Base-by-base conservation (phyloP, 2,113 vertebrate species). In the Anhinga rufa region DNA sequence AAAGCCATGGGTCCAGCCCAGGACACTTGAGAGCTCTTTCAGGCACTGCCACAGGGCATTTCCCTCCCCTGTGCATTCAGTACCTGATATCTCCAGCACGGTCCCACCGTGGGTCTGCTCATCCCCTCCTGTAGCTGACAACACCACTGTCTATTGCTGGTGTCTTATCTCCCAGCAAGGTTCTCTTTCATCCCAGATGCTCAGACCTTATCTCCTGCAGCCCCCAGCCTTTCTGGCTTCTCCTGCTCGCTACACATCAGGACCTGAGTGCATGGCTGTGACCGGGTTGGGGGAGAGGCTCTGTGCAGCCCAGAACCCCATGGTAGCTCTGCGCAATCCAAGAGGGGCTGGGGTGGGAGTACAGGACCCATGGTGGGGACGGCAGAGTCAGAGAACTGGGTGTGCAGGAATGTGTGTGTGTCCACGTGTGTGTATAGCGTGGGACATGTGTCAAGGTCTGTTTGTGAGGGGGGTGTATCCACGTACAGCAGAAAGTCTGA, bases 381-480 rank as follows among this genome's bases (percentile, higher is more conserved):
- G 64, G 34, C 31, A 36, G 40, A 48, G 9, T 2, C 51, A 32
- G 36, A 22, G 14, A 6, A 12, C 7, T 0, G 2, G 32, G 32
- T 1, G 2, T 25, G 60, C 14, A 4, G 52, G 48, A 25, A 19
- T 1, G 5, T 1, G 44, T 8, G 13, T 49, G 29, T 1, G 4
- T 5, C 18, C 6, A 38, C 0, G 1, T 12, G 60, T 32, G 83
- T 3, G 0, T 4, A 6, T 20, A 8, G 74, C 0, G 3, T 12
- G 61, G 36, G 44, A 4, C 1, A 3, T 0, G 24, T 1, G 0
- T 1, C 5, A 3, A 18, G 64, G 44, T 36, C 60, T 57, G 0
- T 4, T 5, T 0, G 1, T 3, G 31, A 9, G 6, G 14, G 20
- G 49, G 9, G 38, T 8, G 34, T 3, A 17, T 1, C 54, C 75